Evolutionary conservation across 2,113 vertebrate species (phyloP), one percentile per base, ranked within the genome.

Genomic region (Beaufortia kweichowensis): DNA sequence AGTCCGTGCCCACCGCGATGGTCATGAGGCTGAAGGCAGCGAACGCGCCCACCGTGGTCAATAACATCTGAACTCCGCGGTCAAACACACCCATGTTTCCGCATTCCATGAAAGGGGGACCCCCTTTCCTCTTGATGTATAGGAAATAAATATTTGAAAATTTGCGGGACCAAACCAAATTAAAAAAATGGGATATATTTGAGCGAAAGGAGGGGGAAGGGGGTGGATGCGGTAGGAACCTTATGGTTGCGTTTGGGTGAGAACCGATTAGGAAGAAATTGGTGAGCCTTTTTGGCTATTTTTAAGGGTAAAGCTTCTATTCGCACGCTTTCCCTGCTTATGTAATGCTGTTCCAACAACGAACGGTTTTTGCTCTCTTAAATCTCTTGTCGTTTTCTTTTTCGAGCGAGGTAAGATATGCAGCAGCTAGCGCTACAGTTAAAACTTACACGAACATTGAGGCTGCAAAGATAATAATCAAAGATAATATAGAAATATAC

Each of bases 11-110:
- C 91, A 99, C 96, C 91, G 96, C 96, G 92, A 98, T 98, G 94
- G 97, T 98, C 96, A 99, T 99, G 90, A 99, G 94, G 91, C 96
- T 99, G 95, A 99, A 99, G 93, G 97, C 97, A 89, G 97, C 97
- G 90, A 99, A 99, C 90, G 97, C 96, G 90, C 97, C 97, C 93
- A 98, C 97, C 90, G 96, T 98, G 93, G 96, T 98, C 94, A 99
- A 94, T 93, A 99, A 94, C 96, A 98, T 98, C 93, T 99, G 97
- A 92, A 99, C 95, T 94, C 97, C 97, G 93, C 97, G 96, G 92
- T 99, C 97, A 97, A 99, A 98, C 93, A 98, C 95, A 92, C 96
- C 97, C 97, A 99, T 98, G 95, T 95, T 99, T 94, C 97, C 96
- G 95, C 96, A 98, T 98, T 98, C 95, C 97, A 98, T 95, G 96